Evolutionary conservation across 2,888 invertebrate genomes (phyloP).

Genomic region (Hoplodrina ambigua): DNA sequence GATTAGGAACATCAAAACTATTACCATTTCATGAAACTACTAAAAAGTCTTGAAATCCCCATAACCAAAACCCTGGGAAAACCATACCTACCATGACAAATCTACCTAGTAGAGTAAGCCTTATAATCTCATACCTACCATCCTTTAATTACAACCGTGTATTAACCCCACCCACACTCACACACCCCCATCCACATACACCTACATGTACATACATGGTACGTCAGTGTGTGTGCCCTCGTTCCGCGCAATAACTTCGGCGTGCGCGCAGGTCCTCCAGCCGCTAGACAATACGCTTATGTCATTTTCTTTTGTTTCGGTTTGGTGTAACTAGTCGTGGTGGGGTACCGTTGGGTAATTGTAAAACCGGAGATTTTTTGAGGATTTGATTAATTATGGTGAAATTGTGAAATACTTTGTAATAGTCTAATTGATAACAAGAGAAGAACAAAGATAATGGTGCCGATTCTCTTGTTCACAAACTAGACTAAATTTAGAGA

Average conservation of each 20-base stretch:
- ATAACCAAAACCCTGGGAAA: neutral
- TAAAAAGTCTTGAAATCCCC: neutral
- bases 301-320: constrained; percentile 74
- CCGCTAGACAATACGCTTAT: constrained; percentile 73
- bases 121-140: constrained; percentile 15
- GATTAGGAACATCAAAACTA: neutral
- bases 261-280: constrained; percentile 69
- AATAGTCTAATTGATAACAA: too few species aligned
- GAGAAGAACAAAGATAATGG: too few species aligned
- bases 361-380: constrained; percentile 17
- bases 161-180: constrained; percentile 59
- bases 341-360: constrained; percentile 56
- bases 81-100: too few species aligned
- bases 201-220: neutral
- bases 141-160: constrained; percentile 54
- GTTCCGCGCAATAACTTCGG: constrained; percentile 64
- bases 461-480: too few species aligned
- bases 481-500: too few species aligned
- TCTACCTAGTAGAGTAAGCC: too few species aligned
- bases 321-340: constrained; percentile 53
- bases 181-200: constrained; percentile 15
- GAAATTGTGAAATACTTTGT: too few species aligned
- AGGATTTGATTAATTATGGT: neutral
- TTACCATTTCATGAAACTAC: neutral
- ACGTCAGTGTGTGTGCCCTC: constrained; percentile 55